Percentiles rank a stretch among this genome's conserved stretches.
These are phyloP conservation scores for Cynopterus sphinx DNA, from an alignment of 2,797 vertebrate species.

Conservation along the genomic window DNA sequence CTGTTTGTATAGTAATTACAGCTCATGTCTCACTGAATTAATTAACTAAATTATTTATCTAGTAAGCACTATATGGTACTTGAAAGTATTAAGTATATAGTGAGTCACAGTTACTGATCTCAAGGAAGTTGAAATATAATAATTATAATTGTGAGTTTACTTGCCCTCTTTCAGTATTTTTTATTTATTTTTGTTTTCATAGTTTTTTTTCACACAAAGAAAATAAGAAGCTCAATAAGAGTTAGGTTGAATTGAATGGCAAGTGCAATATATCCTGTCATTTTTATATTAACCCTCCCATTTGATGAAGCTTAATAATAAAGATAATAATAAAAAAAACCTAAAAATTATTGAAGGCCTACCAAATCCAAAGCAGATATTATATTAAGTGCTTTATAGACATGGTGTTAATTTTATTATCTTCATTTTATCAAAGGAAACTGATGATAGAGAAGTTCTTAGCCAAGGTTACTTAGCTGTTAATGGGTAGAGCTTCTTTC, in stretches of 20 bases:
- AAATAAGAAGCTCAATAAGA: background rate
- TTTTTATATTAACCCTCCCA: background rate
- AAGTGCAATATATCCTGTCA: background rate
- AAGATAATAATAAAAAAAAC: slow-evolving; percentile 13
- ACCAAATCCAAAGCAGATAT: background rate
- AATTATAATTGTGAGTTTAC: background rate
- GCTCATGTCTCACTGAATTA: background rate
- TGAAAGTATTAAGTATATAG: background rate
- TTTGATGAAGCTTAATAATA: background rate
- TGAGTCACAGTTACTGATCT: background rate
- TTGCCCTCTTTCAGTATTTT: background rate
- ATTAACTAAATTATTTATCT: background rate
- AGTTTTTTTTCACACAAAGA: background rate
- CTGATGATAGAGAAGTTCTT: slow-evolving; percentile 32
- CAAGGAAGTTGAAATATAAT: background rate
- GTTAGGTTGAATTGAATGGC: background rate
- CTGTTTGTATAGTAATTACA: background rate
- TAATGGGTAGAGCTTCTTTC: background rate
- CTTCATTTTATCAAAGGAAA: slow-evolving; percentile 35
- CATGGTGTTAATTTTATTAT: slow-evolving; percentile 22
- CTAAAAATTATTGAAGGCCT: background rate
- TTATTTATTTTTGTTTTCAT: background rate
- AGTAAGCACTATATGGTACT: background rate
- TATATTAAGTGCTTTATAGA: background rate
- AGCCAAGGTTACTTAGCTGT: background rate